Conservation (phyloP, 2,113 vertebrate species). For the Dolichallabes microphthalmus region DNA sequence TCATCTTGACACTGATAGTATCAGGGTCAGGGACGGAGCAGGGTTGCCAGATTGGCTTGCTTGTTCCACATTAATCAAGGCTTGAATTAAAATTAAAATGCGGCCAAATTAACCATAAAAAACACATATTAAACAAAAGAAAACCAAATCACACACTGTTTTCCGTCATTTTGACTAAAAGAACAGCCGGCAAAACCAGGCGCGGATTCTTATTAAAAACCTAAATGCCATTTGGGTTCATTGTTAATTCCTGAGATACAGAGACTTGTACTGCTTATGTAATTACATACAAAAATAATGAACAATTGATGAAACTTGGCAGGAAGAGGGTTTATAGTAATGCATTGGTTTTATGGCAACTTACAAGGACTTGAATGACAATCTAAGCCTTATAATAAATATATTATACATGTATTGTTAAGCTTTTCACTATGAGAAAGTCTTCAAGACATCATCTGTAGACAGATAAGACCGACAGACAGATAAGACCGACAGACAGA, state of each 20-base stretch:
- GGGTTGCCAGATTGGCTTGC: constrained; percentile 1
- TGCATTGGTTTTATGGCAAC: not conserved
- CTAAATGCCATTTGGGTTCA: not conserved
- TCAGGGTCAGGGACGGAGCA: not conserved
- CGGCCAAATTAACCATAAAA: not conserved
- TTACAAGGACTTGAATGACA: not conserved
- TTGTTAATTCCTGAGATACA: not conserved
- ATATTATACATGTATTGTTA: not conserved
- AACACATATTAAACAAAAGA: not conserved
- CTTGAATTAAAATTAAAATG: not conserved
- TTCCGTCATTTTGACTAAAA: not conserved
- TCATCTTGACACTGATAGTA: constrained; percentile 14
- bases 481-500: too few species aligned
- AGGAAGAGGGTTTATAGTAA: not conserved
- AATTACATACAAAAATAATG: not conserved
- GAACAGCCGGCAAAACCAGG: not conserved
- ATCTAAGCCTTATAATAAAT: not conserved
- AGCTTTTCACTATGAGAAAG: not conserved
- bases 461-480: too few species aligned
- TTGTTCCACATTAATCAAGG: not conserved
- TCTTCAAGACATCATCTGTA: not conserved
- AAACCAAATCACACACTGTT: not conserved
- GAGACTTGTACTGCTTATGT: not conserved
- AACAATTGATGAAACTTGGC: not conserved
- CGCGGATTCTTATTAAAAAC: not conserved